Base-by-base conservation (phyloP, 1,140 invertebrate genomes). In the Brachystomella parvula region DNA sequence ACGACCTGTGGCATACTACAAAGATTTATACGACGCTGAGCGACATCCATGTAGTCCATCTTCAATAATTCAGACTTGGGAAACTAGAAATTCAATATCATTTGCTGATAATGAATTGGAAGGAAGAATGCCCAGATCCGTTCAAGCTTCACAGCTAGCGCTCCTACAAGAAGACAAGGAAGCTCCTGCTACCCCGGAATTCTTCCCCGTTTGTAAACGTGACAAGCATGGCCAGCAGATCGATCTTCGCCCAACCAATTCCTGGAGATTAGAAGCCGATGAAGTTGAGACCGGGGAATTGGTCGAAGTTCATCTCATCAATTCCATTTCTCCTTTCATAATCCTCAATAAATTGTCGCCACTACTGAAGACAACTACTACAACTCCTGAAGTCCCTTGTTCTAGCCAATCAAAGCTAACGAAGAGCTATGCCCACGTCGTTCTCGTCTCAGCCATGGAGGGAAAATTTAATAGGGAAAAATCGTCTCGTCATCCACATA, bases 371-470 rank as follows among this genome's bases (percentile, higher is more conserved):
- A 47, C 33, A 21, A 56, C 53, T 33, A 44, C 19, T 12, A 31
- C 21, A 33, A 26, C n/a, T 21, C 28, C 1, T 17, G 30, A n/a
- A 49, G 53, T 2, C 59, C 58, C 26, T 33, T 17, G 17, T 58
- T 24, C 30, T 3, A n/a, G n/a, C n/a, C n/a, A n/a, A n/a, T n/a
- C n/a, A n/a, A n/a, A n/a, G n/a, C 15, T 12, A 6, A 24, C 12
- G 17, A 24, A 63, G 3, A 49, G n/a, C 19, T 65, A 15, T 28
- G 53, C 32, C 19, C 53, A n/a, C 0, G 30, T 72, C 21, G 56
- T 72, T 17, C 63, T 71, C 29, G 71, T 72, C 2, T 72, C 71
- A 12, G 62, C 71, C 1, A 71, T 72, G 68, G 71, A 72, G 56
- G 71, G 71, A 6, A 59, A 68, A 58, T 72, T 72, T 58, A 19